Percentiles rank a stretch among this genome's conserved stretches.
phyloP scores from a whole-genome alignment of 1,140 invertebrate genomes.

The Eumaeus atala region DNA sequence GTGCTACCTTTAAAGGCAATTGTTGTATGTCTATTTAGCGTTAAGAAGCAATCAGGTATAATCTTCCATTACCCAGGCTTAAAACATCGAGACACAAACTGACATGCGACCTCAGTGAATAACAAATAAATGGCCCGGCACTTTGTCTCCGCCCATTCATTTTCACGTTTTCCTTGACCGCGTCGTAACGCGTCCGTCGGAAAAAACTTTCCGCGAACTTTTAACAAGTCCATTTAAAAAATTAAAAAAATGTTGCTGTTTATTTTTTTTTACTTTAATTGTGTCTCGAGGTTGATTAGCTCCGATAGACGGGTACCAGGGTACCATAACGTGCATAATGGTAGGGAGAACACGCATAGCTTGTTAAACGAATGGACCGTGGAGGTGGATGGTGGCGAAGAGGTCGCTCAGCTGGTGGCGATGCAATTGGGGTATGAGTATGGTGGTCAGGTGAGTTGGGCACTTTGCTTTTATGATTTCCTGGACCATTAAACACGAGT shows the following conservation, averaged over 20 bases:
- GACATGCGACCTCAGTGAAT: too few species aligned
- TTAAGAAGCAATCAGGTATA: too few species aligned
- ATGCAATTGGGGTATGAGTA: conserved; percentile 71
- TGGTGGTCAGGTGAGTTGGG: conserved; percentile 67
- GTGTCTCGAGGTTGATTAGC: conserved; percentile 8
- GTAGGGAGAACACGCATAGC: conserved; percentile 41
- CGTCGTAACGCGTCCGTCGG: conserved; percentile 25
- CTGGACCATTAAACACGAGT: too few species aligned
- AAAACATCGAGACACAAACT: too few species aligned
- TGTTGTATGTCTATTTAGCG: too few species aligned
- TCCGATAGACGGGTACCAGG: conserved; percentile 37
- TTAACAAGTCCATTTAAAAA: too few species aligned
- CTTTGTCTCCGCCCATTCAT: conserved; percentile 16
- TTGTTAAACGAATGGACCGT: conserved; percentile 77
- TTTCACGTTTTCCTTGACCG: conserved; percentile 31
- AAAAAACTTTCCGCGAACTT: conserved; percentile 11
- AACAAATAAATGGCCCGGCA: too few species aligned
- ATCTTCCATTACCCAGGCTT: too few species aligned
- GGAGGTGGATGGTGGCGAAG: conserved; percentile 71
- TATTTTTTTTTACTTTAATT: conserved; percentile 5
- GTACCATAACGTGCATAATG: conserved; percentile 49
- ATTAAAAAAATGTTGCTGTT: not conserved
- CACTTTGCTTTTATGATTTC: too few species aligned
- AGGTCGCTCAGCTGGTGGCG: conserved; percentile 72
- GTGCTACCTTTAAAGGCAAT: too few species aligned